These are phyloP conservation scores for Copidosoma floridanum DNA, from an alignment of 1,140 invertebrate species.

Conservation along the genomic window DNA sequence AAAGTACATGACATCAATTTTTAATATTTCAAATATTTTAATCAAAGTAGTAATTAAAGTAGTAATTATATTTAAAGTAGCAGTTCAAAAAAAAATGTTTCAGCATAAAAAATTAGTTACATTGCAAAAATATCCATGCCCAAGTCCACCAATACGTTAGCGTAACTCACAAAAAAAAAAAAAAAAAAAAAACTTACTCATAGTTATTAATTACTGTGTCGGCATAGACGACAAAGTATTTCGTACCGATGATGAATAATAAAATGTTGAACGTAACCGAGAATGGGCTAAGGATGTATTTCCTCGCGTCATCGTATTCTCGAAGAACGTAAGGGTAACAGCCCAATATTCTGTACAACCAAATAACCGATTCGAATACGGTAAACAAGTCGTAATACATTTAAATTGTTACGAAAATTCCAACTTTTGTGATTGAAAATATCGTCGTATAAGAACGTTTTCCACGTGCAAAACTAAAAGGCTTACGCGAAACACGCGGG, in stretches of 20 bases:
- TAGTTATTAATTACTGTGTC: background rate
- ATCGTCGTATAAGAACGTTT: background rate
- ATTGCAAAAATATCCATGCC: too few species aligned
- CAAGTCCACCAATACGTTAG: too few species aligned
- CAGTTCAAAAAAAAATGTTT: background rate
- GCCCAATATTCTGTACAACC: constrained; percentile 5
- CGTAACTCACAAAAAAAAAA: too few species aligned
- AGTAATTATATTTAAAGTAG: too few species aligned
- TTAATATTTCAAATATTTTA: too few species aligned
- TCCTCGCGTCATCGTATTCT: background rate
- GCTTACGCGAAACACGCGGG: background rate
- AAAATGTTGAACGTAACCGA: constrained; percentile 2
- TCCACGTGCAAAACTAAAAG: background rate
- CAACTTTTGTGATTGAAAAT: background rate
- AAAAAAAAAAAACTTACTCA: background rate
- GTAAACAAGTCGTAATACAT: constrained; percentile 7
- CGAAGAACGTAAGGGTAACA: background rate
- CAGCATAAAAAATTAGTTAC: background rate
- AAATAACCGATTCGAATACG: constrained; percentile 1
- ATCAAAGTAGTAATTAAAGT: too few species aligned
- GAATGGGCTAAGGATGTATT: background rate
- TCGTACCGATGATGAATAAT: background rate
- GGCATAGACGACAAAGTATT: background rate
- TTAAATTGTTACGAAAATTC: background rate
- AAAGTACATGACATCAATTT: too few species aligned